phyloP scores from a whole-genome alignment of 2,888 invertebrate species.

The Dasysyrphus albostriatus region DNA sequence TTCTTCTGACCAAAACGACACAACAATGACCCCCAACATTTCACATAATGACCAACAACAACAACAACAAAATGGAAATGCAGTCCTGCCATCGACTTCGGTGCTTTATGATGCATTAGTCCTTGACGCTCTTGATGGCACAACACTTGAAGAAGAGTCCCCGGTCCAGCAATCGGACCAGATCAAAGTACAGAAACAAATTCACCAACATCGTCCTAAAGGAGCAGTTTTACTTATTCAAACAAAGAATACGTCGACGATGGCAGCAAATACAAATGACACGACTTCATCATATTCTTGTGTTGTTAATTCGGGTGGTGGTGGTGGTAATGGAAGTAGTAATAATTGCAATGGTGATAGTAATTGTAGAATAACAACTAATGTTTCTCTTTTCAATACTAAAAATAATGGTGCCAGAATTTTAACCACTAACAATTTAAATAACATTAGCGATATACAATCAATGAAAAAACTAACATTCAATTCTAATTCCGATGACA shows the following conservation, averaged over 20 bases:
- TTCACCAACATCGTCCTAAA: conserved; percentile 51
- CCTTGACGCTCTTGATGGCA: conserved; percentile 81
- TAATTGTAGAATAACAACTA: conserved; percentile 53
- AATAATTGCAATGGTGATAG: conserved; percentile 9
- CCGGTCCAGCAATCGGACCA: conserved; percentile 39
- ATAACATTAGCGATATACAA: conserved; percentile 72
- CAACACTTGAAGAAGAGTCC: conserved; percentile 78
- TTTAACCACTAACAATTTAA: conserved; percentile 71
- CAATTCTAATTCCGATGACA: conserved; percentile 69
- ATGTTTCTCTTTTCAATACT: conserved; percentile 67
- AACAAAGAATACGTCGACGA: conserved; percentile 54
- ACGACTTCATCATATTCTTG: conserved; percentile 62
- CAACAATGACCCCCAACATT: conserved; percentile 51
- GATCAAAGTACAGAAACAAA: conserved; percentile 53
- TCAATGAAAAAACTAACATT: conserved; percentile 71
- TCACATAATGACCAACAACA: conserved; percentile 54
- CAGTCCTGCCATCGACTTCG: conserved; percentile 69
- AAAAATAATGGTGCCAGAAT: conserved; percentile 70
- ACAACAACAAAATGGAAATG: conserved; percentile 76
- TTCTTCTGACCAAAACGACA: conserved; percentile 56
- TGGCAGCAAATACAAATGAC: conserved; percentile 49
- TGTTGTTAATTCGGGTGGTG: conserved; percentile 52
- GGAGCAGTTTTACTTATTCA: conserved; percentile 73
- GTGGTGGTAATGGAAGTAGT: conserved; percentile 31
- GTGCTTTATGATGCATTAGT: conserved; percentile 82